A percentile compares a stretch with the other conserved stretches of the same genome.
These are phyloP conservation scores for Catharus ustulatus DNA, from an alignment of 2,797 vertebrate species.

Conservation along the genomic window DNA sequence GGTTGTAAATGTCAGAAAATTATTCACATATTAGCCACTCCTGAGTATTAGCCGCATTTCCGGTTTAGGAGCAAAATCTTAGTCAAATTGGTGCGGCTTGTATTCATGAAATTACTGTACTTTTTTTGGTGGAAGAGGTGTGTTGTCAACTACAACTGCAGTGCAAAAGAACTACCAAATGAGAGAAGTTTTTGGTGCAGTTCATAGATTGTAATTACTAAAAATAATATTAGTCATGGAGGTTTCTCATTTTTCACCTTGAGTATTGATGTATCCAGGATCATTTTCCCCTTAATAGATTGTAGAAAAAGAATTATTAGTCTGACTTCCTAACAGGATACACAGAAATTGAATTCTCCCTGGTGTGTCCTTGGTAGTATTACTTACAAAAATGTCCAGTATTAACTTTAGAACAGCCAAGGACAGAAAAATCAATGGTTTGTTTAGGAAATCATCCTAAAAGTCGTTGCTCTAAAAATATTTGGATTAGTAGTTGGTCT, in stretches of 20 bases:
- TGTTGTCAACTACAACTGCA: background rate
- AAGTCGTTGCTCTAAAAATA: background rate
- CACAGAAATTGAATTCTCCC: background rate
- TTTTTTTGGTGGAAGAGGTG: background rate
- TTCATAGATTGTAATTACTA: background rate
- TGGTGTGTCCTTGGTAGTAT: background rate
- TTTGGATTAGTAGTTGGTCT: rapidly evolving
- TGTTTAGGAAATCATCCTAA: background rate
- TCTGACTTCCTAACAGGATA: background rate
- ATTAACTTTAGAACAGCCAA: background rate
- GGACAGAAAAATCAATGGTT: background rate
- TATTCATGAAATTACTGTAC: no score
- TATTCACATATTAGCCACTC: no score
- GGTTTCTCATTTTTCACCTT: background rate
- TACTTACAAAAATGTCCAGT: background rate
- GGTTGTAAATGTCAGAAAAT: no score
- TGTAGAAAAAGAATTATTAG: background rate
- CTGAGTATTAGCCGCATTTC: no score
- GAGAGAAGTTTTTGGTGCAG: background rate
- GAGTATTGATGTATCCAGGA: background rate
- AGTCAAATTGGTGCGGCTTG: no score
- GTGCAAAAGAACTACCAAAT: background rate
- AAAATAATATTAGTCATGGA: background rate
- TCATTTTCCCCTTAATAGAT: background rate
- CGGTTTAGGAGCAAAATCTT: no score